Evolutionary conservation across 2,888 invertebrate genomes (phyloP), one percentile per base, ranked within the genome.

Genomic region (Papilio gigon): DNA sequence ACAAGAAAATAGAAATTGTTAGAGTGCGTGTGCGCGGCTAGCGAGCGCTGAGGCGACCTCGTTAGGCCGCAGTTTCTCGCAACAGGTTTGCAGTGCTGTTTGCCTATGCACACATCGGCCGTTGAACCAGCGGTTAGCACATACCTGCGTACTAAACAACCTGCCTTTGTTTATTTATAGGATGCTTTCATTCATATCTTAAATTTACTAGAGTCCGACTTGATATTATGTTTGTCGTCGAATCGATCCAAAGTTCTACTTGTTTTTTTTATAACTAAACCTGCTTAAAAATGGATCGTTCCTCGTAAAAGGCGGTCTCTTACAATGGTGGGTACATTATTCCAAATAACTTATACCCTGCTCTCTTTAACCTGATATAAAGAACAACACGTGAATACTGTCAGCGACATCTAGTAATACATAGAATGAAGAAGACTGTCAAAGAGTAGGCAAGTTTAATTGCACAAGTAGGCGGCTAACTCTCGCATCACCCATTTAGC

Each of bases 31-130:
- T 8, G 17, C 20, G 11, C 4, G 44, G n/a, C 27, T 14, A 27
- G 27, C 53, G 6, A 30, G 17, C 30, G 53, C 12, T 20, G 17
- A 17, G 30, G 30, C 50, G 50, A 53, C 63, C 63, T 64, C 50
- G 50, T 64, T 35, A 50, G 22, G 33, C 27, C 33, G 35, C 35
- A 22, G 50, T 64, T 64, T 53, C 53, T 53, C 20, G 47, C 35
- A 64, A 53, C 63, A n/a, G 33, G 63, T 47, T 53, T 37, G 47
- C n/a, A 30, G 47, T 1, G 33, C 47, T 17, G 50, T 25, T 37
- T 25, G 37, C 25, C n/a, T 59, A 59, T 64, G 25, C 50, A 53
- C 44, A 63, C 37, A 30, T 35, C 50, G 63, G 14, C 22, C 63
- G 50, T 25, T 64, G 50, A 35, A 35, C 37, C 8, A 53, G 9